These are phyloP conservation scores for Heterodera filipjevi DNA, from an alignment of 2,888 invertebrate species.

Conservation along the genomic window DNA sequence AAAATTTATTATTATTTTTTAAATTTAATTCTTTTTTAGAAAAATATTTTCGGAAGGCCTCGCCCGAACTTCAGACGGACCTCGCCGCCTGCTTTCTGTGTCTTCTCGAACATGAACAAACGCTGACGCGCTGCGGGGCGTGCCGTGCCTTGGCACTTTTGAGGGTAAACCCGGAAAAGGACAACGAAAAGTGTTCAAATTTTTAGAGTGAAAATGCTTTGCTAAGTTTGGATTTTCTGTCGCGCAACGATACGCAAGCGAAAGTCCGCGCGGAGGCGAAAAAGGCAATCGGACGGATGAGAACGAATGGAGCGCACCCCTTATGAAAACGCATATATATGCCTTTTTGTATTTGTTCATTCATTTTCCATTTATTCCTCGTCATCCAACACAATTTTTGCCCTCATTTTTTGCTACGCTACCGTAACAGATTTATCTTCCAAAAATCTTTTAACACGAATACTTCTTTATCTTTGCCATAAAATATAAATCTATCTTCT, in stretches of 20 bases:
- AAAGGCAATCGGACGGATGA: constrained; percentile 27
- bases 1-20: background rate
- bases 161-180: constrained; percentile 32
- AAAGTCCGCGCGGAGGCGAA: constrained; percentile 33
- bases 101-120: constrained; percentile 56
- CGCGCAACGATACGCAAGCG: constrained; percentile 29
- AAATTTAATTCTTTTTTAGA: constrained; percentile 45
- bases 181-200: background rate
- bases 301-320: constrained; percentile 15
- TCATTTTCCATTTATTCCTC: background rate
- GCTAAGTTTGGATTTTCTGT: constrained; percentile 37
- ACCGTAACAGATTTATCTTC: background rate
- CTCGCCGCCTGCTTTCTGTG: constrained; percentile 58
- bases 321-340: constrained; percentile 36
- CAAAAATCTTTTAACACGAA: background rate
- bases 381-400: background rate
- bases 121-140: constrained; percentile 54
- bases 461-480: background rate
- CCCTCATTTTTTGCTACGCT: background rate
- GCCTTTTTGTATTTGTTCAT: constrained; percentile 1
- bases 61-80: constrained; percentile 52
- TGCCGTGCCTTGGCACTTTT: constrained; percentile 57
- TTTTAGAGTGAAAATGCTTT: constrained; percentile 43
- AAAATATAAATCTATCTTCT: constrained; percentile 20
- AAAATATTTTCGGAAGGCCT: constrained; percentile 50